phyloP scores from a whole-genome alignment of 2,113 vertebrate species.

The Salvelinus sp. region DNA sequence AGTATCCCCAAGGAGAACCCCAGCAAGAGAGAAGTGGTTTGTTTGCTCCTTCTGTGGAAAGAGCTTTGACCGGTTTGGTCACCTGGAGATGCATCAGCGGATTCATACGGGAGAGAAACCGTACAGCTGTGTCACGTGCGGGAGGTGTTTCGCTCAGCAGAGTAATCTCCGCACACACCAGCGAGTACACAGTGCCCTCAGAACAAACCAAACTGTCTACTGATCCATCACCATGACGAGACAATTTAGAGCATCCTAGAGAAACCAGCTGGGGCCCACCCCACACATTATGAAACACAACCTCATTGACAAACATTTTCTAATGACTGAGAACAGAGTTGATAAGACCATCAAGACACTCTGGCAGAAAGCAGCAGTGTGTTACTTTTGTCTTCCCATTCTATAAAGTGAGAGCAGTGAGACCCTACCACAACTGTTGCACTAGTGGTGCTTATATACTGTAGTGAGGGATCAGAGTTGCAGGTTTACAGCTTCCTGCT shows the following conservation, averaged over 20 bases:
- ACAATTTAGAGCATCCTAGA: too few relatives aligned
- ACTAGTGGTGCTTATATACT: too few relatives aligned
- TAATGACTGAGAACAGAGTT: too few relatives aligned
- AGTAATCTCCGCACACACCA: conserved; percentile 78
- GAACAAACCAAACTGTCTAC: neutral
- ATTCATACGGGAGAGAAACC: conserved; percentile 78
- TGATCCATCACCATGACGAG: neutral
- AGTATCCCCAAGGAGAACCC: conserved; percentile 22
- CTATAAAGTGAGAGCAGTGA: too few relatives aligned
- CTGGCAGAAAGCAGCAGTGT: too few relatives aligned
- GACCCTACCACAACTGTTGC: too few relatives aligned
- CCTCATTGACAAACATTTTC: too few relatives aligned
- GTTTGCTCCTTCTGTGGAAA: conserved; percentile 78
- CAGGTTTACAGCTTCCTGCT: too few relatives aligned
- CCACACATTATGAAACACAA: neutral
- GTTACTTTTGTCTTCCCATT: too few relatives aligned
- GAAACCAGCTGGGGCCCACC: too few relatives aligned
- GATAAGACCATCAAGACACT: too few relatives aligned
- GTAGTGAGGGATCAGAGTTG: too few relatives aligned
- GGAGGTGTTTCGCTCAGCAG: conserved; percentile 73
- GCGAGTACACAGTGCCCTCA: conserved; percentile 66
- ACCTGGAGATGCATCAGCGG: conserved; percentile 76
- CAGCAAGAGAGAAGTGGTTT: conserved; percentile 73
- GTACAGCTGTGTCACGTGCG: conserved; percentile 64
- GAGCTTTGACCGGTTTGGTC: conserved; percentile 76